phyloP scores from a whole-genome alignment of 2,888 invertebrate genomes.

The Eumacrocentrus americanus region DNA sequence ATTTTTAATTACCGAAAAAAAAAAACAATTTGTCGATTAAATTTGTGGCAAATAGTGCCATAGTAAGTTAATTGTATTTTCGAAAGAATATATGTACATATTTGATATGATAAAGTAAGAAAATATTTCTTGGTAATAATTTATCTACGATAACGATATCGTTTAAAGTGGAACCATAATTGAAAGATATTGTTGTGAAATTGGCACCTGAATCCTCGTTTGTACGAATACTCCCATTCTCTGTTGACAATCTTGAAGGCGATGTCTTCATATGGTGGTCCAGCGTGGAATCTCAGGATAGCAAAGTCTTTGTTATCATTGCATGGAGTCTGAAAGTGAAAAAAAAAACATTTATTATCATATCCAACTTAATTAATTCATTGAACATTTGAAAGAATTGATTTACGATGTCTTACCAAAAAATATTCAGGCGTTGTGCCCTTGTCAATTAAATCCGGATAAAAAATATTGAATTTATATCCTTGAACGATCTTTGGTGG shows the following conservation, averaged over 20 bases:
- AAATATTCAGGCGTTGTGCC: conserved; percentile 91
- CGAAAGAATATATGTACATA: conserved; percentile 23
- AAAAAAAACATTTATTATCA: conserved; percentile 19
- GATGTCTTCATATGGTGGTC: conserved; percentile 99
- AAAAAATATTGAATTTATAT: conserved; percentile 99
- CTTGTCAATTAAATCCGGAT: conserved; percentile 97
- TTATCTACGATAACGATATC: conserved; percentile 91
- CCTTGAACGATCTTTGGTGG: conserved; percentile 99
- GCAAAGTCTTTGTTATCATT: conserved; percentile 94
- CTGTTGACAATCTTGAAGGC: conserved; percentile 98
- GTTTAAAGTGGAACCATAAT: conserved; percentile 99
- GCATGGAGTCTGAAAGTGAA: conserved; percentile 77
- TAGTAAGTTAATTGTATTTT: background rate
- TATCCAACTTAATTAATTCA: background rate
- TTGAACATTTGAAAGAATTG: conserved; percentile 6
- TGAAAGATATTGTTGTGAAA: conserved; percentile 99
- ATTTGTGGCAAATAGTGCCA: background rate
- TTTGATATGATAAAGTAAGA: conserved; percentile 30
- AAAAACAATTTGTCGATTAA: background rate
- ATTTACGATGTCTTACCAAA: conserved; percentile 65
- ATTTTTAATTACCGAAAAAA: no score
- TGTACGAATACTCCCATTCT: conserved; percentile 99
- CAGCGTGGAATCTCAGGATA: conserved; percentile 93
- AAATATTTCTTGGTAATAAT: conserved; percentile 3
- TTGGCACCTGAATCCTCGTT: conserved; percentile 97